Evolutionary conservation across 2,113 vertebrate species (phyloP).

Genomic region (Osmerus eperlanus): DNA sequence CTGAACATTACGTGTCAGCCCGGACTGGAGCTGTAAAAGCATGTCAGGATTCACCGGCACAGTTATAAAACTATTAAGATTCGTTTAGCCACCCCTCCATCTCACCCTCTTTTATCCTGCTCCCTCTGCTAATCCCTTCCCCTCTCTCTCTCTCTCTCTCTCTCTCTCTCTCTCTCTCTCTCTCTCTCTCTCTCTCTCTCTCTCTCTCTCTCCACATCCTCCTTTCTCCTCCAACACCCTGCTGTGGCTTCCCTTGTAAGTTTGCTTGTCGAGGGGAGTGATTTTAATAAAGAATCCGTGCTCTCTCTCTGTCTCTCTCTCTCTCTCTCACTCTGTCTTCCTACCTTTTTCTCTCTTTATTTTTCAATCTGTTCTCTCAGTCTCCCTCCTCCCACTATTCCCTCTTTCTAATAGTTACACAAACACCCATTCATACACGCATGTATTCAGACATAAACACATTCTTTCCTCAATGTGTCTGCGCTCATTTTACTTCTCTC

Average conservation of each 20-base stretch:
- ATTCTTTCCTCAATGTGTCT: not conserved
- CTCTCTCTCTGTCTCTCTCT: not conserved
- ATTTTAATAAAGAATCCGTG: conserved; percentile 12
- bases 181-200: conserved; percentile 8
- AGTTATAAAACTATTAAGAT: conserved; percentile 67
- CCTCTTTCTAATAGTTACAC: not conserved
- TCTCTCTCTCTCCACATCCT: conserved; percentile 30
- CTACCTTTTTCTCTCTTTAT: not conserved
- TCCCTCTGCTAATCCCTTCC: conserved; percentile 57
- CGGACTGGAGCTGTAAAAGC: conserved; percentile 45
- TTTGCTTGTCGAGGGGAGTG: conserved; percentile 11
- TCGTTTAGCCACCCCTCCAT: conserved; percentile 50
- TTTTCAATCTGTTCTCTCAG: not conserved
- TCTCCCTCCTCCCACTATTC: not conserved
- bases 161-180: conserved; percentile 38
- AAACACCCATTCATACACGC: not conserved
- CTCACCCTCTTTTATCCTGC: conserved; percentile 27
- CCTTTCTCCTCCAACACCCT: not conserved
- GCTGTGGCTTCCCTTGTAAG: not conserved
- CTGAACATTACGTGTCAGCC: conserved; percentile 63
- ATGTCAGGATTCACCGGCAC: conserved; percentile 56
- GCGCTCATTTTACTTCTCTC: not conserved
- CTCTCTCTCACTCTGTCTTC: not conserved
- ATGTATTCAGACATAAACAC: not conserved
- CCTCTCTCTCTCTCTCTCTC: conserved; percentile 20